Conservation (phyloP, 2,113 vertebrate species). For the Balaenoptera acutorostrata region DNA sequence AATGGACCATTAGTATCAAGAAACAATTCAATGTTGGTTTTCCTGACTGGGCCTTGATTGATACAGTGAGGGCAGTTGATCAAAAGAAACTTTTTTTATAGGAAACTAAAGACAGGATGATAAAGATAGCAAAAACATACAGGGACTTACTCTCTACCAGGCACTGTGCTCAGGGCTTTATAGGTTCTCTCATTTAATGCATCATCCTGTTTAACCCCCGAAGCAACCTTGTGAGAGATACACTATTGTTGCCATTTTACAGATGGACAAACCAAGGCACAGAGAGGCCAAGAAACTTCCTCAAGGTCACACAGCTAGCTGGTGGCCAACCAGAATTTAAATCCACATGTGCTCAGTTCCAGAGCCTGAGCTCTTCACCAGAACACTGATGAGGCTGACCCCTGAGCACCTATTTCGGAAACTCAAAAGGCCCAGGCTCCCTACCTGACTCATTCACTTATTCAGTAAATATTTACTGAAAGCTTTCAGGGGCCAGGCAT, state of each 20-base stretch:
- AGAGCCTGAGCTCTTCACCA: not conserved
- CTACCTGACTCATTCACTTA: not conserved
- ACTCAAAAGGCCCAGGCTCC: not conserved
- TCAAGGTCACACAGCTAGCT: not conserved
- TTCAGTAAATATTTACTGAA: not conserved
- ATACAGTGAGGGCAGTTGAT: not conserved
- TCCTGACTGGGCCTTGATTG: not conserved
- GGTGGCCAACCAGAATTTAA: not conserved
- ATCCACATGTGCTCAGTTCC: not conserved
- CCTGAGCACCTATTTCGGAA: not conserved
- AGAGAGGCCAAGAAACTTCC: not conserved
- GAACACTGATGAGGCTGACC: not conserved
- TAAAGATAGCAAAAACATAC: not conserved
- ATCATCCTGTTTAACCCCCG: not conserved
- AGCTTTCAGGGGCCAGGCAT: not conserved
- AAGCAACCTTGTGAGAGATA: not conserved
- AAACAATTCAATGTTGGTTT: not conserved
- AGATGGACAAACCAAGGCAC: not conserved
- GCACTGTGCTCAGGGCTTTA: not conserved
- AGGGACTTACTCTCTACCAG: not conserved
- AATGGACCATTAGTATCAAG: not conserved
- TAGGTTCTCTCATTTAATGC: not conserved
- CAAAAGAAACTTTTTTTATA: not conserved
- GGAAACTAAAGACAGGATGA: not conserved
- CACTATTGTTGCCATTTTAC: not conserved